phyloP scores from a whole-genome alignment of 1,140 invertebrate genomes.

The Neodiprion virginianus region DNA sequence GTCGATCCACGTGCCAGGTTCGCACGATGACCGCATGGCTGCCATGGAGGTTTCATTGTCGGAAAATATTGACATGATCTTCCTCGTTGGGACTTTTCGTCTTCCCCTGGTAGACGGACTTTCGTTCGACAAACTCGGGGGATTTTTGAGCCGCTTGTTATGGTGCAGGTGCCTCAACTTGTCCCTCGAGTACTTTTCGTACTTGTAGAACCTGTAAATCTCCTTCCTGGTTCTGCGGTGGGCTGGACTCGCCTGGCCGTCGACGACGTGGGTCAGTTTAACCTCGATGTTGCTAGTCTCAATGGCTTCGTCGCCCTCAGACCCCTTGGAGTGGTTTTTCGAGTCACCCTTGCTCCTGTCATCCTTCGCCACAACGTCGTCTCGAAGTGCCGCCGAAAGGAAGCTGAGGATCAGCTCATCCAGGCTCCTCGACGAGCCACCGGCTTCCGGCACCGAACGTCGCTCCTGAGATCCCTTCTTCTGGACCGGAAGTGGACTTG shows the following conservation, averaged over 20 bases:
- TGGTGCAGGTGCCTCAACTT: not conserved
- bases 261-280: slow-evolving; percentile 30
- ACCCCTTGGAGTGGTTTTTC: not conserved
- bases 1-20: slow-evolving; percentile 31
- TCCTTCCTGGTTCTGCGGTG: slow-evolving; percentile 6
- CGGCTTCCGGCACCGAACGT: slow-evolving; percentile 14
- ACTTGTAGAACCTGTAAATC: slow-evolving; percentile 30
- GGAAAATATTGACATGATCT: slow-evolving; percentile 34
- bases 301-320: slow-evolving; percentile 1
- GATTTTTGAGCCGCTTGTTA: slow-evolving; percentile 14
- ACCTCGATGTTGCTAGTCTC: slow-evolving; percentile 26
- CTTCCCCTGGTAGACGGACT: slow-evolving; percentile 13
- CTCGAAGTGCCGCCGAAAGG: slow-evolving; percentile 41
- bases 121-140: not conserved
- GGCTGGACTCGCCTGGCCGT: slow-evolving; percentile 24
- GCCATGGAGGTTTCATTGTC: not conserved
- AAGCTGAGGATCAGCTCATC: slow-evolving; percentile 50
- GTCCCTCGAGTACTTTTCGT: slow-evolving; percentile 36
- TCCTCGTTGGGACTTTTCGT: slow-evolving; percentile 28
- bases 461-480: slow-evolving; percentile 11
- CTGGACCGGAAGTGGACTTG: slow-evolving; percentile 9
- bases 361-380: slow-evolving; percentile 29
- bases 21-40: slow-evolving; percentile 8
- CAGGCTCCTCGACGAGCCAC: slow-evolving; percentile 28
- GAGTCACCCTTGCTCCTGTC: not conserved